Percentiles rank a stretch among this genome's conserved stretches.
These are phyloP conservation scores for Campylomormyrus numenius DNA, from an alignment of 2,113 vertebrate species.

Conservation along the genomic window DNA sequence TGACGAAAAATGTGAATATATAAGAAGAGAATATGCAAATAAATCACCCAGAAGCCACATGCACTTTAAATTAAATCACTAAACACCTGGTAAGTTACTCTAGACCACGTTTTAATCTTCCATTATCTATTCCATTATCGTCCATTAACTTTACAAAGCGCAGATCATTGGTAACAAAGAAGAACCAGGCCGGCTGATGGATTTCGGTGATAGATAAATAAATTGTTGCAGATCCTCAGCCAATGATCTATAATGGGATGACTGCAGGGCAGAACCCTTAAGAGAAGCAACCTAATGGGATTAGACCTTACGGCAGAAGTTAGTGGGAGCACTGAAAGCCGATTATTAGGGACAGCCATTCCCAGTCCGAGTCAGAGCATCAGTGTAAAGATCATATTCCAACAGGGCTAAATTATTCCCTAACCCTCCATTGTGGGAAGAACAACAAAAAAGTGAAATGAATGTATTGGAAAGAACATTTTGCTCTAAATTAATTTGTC, in stretches of 20 bases:
- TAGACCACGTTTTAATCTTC: not conserved
- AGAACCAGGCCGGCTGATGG: constrained; percentile 38
- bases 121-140: not conserved
- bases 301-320: constrained; percentile 45
- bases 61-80: not conserved
- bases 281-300: constrained; percentile 54
- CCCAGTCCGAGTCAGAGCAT: not conserved
- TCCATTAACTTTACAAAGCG: constrained; percentile 8
- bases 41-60: not conserved
- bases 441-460: not conserved
- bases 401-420: not conserved
- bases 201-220: constrained; percentile 53
- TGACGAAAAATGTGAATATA: not conserved
- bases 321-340: not conserved
- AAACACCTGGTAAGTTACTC: not conserved
- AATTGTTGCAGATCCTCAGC: constrained; percentile 54
- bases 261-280: constrained; percentile 46
- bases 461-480: not conserved
- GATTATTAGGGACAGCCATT: not conserved
- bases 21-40: not conserved
- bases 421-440: not conserved
- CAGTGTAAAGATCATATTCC: not conserved
- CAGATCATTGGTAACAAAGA: constrained; percentile 24
- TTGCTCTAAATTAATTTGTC: not conserved
- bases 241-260: constrained; percentile 62